Percentiles rank a stretch among this genome's conserved stretches.
phyloP scores from a whole-genome alignment of 2,888 invertebrate genomes.

The Cantharis rustica region DNA sequence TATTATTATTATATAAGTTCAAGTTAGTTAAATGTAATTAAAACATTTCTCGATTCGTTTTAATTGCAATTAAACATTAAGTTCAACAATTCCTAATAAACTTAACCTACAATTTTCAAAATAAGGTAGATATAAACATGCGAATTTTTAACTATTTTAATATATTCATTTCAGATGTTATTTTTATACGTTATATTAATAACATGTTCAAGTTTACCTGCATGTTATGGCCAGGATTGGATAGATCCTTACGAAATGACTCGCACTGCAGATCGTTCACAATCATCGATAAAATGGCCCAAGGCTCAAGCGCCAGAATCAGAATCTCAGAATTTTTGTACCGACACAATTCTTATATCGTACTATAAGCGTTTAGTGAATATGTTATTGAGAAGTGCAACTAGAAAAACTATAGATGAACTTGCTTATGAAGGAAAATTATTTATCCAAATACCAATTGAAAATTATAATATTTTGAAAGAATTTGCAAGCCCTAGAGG shows the following conservation, averaged over 20 bases:
- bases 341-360: not conserved
- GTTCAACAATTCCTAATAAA: no score
- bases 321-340: not conserved
- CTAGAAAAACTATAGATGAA: not conserved
- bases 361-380: conserved; percentile 28
- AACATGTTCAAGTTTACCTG: not conserved
- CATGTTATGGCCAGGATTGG: not conserved
- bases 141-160: not conserved
- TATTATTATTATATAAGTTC: no score
- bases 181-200: not conserved
- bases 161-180: not conserved
- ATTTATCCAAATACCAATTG: conserved; percentile 11
- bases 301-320: not conserved
- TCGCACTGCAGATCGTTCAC: not conserved
- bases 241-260: not conserved
- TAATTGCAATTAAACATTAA: no score
- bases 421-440: conserved; percentile 17
- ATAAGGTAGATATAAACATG: not conserved
- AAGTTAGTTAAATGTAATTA: not conserved
- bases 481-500: conserved; percentile 6
- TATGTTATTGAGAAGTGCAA: conserved; percentile 15
- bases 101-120: not conserved
- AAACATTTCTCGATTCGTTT: not conserved
- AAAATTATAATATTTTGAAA: conserved; percentile 20
- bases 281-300: not conserved